Conservation (phyloP, 2,113 vertebrate species). For the Lagopus muta region DNA sequence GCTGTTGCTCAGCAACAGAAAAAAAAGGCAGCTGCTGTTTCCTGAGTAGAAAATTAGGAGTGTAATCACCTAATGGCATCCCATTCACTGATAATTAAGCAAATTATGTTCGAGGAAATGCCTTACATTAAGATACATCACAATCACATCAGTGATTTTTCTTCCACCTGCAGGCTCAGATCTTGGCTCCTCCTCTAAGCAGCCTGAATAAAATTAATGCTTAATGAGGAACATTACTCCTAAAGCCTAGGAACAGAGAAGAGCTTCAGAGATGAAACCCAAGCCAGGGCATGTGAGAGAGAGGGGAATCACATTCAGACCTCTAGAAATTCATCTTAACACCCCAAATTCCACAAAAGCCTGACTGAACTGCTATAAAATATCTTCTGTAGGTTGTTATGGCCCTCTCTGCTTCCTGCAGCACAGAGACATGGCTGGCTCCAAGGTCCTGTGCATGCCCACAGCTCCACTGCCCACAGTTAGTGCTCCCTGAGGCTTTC, state of each 20-base stretch:
- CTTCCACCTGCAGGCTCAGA: not conserved
- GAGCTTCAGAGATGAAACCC: not conserved
- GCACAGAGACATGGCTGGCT: not conserved
- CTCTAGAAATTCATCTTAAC: not conserved
- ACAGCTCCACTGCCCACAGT: not conserved
- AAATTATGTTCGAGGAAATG: constrained; percentile 44
- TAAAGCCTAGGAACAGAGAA: not conserved
- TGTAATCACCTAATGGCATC: constrained; percentile 38
- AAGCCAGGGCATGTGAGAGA: not conserved
- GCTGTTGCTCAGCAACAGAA: constrained; percentile 56
- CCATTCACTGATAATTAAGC: constrained; percentile 30
- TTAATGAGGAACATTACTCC: not conserved
- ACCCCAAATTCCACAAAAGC: fast-evolving
- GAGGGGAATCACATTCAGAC: not conserved
- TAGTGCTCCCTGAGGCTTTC: too few species aligned
- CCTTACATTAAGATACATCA: not conserved
- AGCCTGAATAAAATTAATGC: not conserved
- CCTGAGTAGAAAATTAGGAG: constrained; percentile 40
- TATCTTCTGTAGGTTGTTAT: not conserved
- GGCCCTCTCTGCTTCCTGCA: not conserved
- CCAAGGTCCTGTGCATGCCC: not conserved
- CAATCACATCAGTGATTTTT: not conserved
- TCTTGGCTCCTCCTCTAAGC: not conserved
- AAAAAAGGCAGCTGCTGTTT: constrained; percentile 19
- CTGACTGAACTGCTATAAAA: not conserved